Base-by-base conservation (phyloP, 2,113 vertebrate species). In the Paratilapia polleni region DNA sequence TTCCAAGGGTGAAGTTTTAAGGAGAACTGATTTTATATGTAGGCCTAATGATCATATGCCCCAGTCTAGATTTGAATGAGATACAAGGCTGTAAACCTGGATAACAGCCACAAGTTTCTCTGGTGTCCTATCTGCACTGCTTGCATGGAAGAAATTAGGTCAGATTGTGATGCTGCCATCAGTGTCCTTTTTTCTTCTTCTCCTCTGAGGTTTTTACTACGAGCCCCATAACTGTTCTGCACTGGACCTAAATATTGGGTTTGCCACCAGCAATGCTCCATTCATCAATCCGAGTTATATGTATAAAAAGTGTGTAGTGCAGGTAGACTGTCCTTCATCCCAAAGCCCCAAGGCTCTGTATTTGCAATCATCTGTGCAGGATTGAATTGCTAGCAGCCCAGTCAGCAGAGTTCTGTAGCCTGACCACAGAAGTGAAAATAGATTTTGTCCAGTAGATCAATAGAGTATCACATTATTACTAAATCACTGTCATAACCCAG, bases 391-490 rank as follows among this genome's bases (percentile, higher is more conserved):
- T 63, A 26, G 7, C 58, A 78, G 75, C 76, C 78, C 87, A 28
- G 82, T 93, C 86, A 90, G 89, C 89, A 88, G 73, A 80, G 63
- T 87, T 49, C 82, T 80, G 49, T 57, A 66, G 81, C 75, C 64
- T 5, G 58, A 76, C 83, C 68, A 36, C 74, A 78, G 3, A 77
- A 31, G 76, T n/a, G 2, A 75, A 88, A 91, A 93, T 86, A 85
- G 88, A 87, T 91, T 89, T 77, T 68, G 62, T 90, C 81, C 83
- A 13, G 22, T 31, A 62, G 59, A 91, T 93, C 91, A 88, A 88
- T 93, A 88, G 77, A 86, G 84, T 86, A 88, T 93, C 89, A 85
- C 70, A 84, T 89, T 92, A 83, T 83, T 82, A 83, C 83, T 83
- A 88, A 91, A 78, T 64, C 80, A 28, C 77, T 90, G 70, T 84